Base-by-base conservation (phyloP, 2,113 vertebrate genomes). In the Etia nguti region DNA sequence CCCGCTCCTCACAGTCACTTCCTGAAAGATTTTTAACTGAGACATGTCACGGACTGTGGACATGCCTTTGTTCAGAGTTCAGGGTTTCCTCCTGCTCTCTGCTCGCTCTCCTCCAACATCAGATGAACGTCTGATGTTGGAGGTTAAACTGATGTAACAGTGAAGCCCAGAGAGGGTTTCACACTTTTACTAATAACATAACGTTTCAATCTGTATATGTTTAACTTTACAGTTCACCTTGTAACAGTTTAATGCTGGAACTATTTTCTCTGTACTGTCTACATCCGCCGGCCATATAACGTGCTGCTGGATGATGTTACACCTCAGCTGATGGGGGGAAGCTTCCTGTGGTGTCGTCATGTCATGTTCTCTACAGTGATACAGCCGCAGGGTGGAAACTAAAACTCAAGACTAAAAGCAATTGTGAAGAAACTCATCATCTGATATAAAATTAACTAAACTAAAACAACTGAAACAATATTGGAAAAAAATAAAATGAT, bases 301-400 rank as follows among this genome's bases (percentile, higher is more conserved):
- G n/a, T 38, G 8, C 36, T 38, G 62, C 62, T 68, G 62, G 62
- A 3, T 1, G 11, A 68, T 7, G 34, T 68, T 13, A 38, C 34
- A 68, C 34, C 11, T 38, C 62, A 68, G 62, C 62, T 68, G 62
- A 22, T 41, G 62, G 20, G 15, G 2, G 5, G 62, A 68, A 22
- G 34, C 34, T 22, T 68, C 62, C 20, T 68, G 60, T 68, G 34
- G 20, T 38, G 34, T 8, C 38, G 34, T 38, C 62, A 13, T 6
- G 22, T 4, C 55, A 41, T 41, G 10, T 22, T 22, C 34, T 41
- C 11, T 0, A 5, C 2, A 38, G 34, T 38, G 34, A 0, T 0
- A 1, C 62, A 13, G 1, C 31, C 20, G 22, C 62, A 22, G 4
- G 3, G 6, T 68, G 62, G 62, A 68, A 68, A 15, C 62, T 22